Evolutionary conservation across 2,797 vertebrate species (phyloP).

Genomic region (Agapornis canus): DNA sequence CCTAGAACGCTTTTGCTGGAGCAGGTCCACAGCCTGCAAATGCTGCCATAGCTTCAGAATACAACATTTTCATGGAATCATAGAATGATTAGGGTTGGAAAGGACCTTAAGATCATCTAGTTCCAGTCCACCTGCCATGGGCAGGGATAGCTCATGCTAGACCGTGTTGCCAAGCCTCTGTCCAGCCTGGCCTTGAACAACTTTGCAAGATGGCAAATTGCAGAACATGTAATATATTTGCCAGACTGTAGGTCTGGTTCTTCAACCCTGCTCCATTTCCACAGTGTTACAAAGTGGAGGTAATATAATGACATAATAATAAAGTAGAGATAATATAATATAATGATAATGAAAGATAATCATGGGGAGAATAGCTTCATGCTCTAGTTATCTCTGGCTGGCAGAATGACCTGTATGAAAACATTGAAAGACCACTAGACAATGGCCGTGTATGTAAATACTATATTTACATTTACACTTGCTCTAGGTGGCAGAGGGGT

Average conservation of each 20-base stretch:
- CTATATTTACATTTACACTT: accelerated
- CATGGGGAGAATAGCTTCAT: neutral
- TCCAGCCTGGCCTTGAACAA: neutral
- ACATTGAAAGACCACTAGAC: neutral
- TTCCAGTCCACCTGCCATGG: neutral
- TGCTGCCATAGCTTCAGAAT: neutral
- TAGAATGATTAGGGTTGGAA: neutral
- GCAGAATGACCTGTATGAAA: neutral
- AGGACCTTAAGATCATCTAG: neutral
- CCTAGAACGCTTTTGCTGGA: neutral
- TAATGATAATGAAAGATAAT: neutral
- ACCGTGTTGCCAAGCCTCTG: neutral
- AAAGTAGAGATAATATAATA: no score
- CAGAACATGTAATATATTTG: neutral
- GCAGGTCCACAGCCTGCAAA: neutral
- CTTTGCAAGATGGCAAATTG: neutral
- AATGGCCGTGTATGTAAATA: neutral
- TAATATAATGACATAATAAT: no score
- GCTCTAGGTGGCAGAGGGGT: neutral
- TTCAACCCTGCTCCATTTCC: neutral
- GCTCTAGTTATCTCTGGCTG: neutral
- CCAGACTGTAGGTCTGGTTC: neutral
- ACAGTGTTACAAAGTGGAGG: neutral
- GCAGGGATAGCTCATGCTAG: neutral
- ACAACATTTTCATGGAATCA: neutral